Conservation (phyloP, 1,140 invertebrate genomes). For the Scaptomyza hsui region DNA sequence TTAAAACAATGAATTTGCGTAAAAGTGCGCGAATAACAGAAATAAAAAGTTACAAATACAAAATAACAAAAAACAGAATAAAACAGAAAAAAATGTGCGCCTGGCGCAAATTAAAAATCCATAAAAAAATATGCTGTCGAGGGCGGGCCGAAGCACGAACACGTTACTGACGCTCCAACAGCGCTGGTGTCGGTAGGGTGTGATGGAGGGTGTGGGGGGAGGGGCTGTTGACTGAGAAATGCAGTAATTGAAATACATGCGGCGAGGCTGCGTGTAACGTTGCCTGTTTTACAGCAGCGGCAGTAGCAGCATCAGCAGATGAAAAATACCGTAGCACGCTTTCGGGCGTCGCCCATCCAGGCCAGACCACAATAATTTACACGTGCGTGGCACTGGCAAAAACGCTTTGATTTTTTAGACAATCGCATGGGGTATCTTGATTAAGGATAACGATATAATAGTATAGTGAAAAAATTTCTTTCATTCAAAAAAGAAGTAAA, state of each 20-base stretch:
- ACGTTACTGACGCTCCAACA: constrained; percentile 15
- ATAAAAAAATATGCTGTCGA: constrained; percentile 41
- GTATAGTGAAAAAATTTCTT: no score
- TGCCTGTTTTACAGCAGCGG: constrained; percentile 8
- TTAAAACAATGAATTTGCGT: constrained; percentile 82
- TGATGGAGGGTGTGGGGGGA: neutral
- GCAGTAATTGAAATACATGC: constrained; percentile 82
- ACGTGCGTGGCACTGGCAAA: constrained; percentile 48
- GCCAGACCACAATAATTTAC: constrained; percentile 70
- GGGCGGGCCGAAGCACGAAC: constrained; percentile 27
- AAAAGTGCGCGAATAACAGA: constrained; percentile 58
- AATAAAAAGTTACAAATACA: constrained; percentile 22
- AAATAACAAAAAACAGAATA: constrained; percentile 17
- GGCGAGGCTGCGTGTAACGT: constrained; percentile 59
- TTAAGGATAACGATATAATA: neutral
- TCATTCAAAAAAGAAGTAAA: no score
- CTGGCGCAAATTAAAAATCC: constrained; percentile 74
- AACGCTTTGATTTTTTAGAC: constrained; percentile 10
- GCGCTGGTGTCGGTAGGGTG: neutral
- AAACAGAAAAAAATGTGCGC: constrained; percentile 40
- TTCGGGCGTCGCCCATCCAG: constrained; percentile 48
- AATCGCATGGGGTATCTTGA: constrained; percentile 4
- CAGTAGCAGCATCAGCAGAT: constrained; percentile 1
- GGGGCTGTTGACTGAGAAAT: constrained; percentile 60
- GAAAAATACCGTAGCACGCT: constrained; percentile 43